Evolutionary conservation across 2,888 invertebrate species (phyloP), one percentile per base, ranked within the genome.

Genomic region (Ophioninae sp.): DNA sequence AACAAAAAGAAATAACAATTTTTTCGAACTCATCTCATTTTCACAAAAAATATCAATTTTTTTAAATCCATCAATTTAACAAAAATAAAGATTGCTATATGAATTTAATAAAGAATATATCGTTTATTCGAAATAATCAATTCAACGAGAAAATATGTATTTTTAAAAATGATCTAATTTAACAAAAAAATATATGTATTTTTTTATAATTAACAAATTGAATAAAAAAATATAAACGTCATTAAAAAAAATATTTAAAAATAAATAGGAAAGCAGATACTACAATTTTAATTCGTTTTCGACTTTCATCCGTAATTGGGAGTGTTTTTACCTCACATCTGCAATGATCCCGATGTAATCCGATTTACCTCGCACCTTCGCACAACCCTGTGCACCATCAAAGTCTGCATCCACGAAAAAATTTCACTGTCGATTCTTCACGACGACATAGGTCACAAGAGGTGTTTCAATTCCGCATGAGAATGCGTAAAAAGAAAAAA

Each of bases 311-410:
- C 1, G 39, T 13, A 8, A 59, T 59, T 44, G 5, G 23, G 23
- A 41, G 21, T 23, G 41, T 59, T 17, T 81, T 70, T 64, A 81
- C 84, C 81, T 79, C 50, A 75, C 78, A 70, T 41, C 74, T 75
- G 61, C 78, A 61, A 41, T 62, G 23, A 81, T 81, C 70, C 41
- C 70, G 85, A 83, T 83, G 80, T 86, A 87, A 85, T 87, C 87
- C 87, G 67, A 79, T 81, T 87, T 77, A 75, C 67, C 67, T 73
- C 13, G 39, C 41, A 64, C 6, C 59, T 61, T 59, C 67, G 21
- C 39, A 57, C 30, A 44, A 69, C 21, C 20, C 17, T 39, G 30
- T 39, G 8, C 50, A 50, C 37, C n/a, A 65, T 41, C 56, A 59
- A 57, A 73, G 65, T 21, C 65, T 64, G 80, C 70, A 73, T 67